These are phyloP conservation scores for Xylocampa areola DNA, from an alignment of 2,888 invertebrate genomes.

Conservation along the genomic window DNA sequence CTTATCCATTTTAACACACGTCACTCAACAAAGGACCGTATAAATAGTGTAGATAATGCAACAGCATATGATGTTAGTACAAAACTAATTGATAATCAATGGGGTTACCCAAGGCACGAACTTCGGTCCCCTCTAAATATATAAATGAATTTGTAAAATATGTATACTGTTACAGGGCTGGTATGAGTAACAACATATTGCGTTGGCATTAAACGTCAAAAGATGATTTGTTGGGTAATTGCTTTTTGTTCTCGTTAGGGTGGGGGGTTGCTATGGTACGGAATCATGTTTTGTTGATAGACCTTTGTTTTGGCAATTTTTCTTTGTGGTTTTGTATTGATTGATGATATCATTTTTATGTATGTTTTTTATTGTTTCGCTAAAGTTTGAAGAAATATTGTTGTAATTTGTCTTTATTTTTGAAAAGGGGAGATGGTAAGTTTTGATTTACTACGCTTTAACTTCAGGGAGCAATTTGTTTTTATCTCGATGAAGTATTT, in stretches of 20 bases:
- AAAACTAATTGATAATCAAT: constrained; percentile 90
- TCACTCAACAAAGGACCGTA: constrained; percentile 78
- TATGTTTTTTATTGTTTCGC: constrained; percentile 52
- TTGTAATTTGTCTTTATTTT: constrained; percentile 40
- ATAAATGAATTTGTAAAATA: constrained; percentile 85
- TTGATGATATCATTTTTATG: constrained; percentile 64
- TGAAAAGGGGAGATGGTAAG: constrained; percentile 46
- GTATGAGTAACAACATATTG: constrained; percentile 87
- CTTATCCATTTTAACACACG: constrained; percentile 69
- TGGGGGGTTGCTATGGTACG: constrained; percentile 79
- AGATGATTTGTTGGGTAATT: constrained; percentile 89
- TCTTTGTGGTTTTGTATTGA: constrained; percentile 64
- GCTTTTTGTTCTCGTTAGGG: constrained; percentile 83
- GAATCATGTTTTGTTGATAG: constrained; percentile 83
- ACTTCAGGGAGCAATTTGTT: constrained; percentile 22
- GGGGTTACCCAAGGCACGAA: constrained; percentile 67
- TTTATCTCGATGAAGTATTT: constrained; percentile 51
- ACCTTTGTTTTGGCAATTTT: constrained; percentile 77
- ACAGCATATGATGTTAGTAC: constrained; percentile 84
- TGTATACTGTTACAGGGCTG: constrained; percentile 69
- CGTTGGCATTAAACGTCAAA: constrained; percentile 87
- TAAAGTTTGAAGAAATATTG: constrained; percentile 52
- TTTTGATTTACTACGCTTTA: constrained; percentile 49
- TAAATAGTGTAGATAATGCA: constrained; percentile 88
- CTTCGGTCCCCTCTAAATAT: constrained; percentile 72